Base-by-base conservation (phyloP, 2,888 invertebrate genomes). In the Stomorhina lunata region DNA sequence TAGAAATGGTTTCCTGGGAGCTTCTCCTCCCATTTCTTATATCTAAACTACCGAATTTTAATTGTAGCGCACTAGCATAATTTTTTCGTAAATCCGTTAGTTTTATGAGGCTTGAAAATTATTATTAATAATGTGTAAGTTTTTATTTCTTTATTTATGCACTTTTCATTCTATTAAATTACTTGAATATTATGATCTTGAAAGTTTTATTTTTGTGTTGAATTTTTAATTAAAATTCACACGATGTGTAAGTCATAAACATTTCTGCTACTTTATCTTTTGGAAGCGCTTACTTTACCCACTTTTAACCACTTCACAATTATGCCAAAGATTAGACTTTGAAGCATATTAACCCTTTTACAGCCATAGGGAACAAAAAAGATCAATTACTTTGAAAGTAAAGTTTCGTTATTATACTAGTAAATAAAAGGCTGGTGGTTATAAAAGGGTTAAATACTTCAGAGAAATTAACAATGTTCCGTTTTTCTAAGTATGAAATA, bases 161-260 rank as follows among this genome's bases (percentile, higher is more conserved):
- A n/a, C n/a, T 65, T 15, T 40, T 63, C 29, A 40, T 76, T 53
- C 53, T 73, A 66, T 66, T 55, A 68, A 73, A 63, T 69, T 81
- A 69, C 85, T 82, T 82, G 73, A 82, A 78, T 80, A 80, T 79
- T 78, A 82, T 82, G 75, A 84, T 84, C 78, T 78, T 73, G 61
- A 77, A 61, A 81, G 81, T 53, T 59, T 59, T 40, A 22, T 12
- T 37, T 59, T 68, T 50, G n/a, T 37, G 57, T 50, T 76, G 68
- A 37, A 66, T 77, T 85, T 85, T 86, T 88, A 88, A 88, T 88
- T 88, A 88, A 89, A 89, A 89, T 89, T 89, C 89, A 88, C 88
- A 88, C 88, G 87, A 86, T 88, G 88, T 87, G 86, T 84, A 83
- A 85, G 45, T 65, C 55, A 29, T 73, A 77, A 76, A 77, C 61